A percentile compares a stretch with the other conserved stretches of the same genome.
Conservation (phyloP, 2,888 invertebrate species). For the Heliconius ismenius region DNA sequence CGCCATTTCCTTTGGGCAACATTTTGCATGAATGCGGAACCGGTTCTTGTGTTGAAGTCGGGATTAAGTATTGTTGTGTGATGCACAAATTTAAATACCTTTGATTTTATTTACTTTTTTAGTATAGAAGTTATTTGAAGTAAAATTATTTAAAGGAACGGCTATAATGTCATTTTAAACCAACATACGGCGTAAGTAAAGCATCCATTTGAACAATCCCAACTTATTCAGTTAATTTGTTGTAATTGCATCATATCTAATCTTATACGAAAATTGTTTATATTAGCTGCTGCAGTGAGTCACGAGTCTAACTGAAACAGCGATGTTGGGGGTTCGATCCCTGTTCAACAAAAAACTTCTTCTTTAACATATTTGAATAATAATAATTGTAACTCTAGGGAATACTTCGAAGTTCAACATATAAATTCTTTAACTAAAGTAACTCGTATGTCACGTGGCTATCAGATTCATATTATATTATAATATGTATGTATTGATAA, state of each 20-base stretch:
- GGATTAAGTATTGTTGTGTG: background rate
- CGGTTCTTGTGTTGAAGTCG: conserved; percentile 1
- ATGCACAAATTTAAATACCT: background rate
- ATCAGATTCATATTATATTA: conserved; percentile 22
- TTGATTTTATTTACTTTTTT: background rate
- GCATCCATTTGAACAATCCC: no score
- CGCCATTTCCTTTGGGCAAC: conserved; percentile 20
- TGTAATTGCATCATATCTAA: no score
- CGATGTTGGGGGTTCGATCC: no score
- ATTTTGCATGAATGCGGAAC: conserved; percentile 6
- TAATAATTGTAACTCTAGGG: background rate
- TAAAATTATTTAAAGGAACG: background rate
- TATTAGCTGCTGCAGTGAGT: no score
- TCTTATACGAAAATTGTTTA: no score
- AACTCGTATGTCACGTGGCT: background rate
- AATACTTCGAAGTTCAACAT: conserved; percentile 4
- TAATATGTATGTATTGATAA: conserved; percentile 24
- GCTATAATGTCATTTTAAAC: background rate
- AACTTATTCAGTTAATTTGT: no score
- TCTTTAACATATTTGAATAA: background rate
- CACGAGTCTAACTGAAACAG: no score
- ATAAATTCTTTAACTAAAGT: background rate
- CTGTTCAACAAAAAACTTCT: no score
- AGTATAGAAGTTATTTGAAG: background rate
- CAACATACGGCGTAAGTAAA: no score